Base-by-base conservation (phyloP, 1,140 invertebrate genomes). In the Halesus radiatus region DNA sequence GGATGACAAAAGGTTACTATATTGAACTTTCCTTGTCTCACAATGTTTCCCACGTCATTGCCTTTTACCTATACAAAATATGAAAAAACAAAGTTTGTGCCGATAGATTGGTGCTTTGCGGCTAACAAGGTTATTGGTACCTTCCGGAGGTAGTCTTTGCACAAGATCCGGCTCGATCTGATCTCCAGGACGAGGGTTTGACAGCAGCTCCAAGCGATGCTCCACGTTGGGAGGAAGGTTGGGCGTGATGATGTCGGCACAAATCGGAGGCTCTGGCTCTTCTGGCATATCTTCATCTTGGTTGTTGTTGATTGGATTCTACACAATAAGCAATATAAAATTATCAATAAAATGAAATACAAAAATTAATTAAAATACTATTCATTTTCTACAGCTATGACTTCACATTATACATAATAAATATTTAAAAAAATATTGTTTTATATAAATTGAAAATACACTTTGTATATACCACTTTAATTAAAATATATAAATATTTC, bases 171-270 rank as follows among this genome's bases (percentile, higher is more conserved):
- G 77, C 53, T 81, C 77, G 18, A 81, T 74, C 76, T 84, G 80
- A 29, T 84, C 80, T 62, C 64, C 68, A 5, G 79, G 78, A 15
- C 81, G 66, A 58, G 81, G 23, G 29, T 78, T 83, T 18, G 83
- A 79, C 26, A 84, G 84, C 13, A 84, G 64, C 80, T 78, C 77
- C 70, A 86, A 85, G 45, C 85, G 82, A 82, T 85, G 82, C 2
- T 84, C 66, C 15, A 83, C 53, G 72, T 86, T 86, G 20, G 84
- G 84, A 70, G 78, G 75, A 56, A 70, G 75, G 45, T 81, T 75
- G 10, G 80, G 76, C 1, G 80, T 37, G 23, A 83, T 78, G 8
- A 79, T 64, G 54, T 83, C 62, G 20, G 78, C 56, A 58, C 52
- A 81, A 3, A 73, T 15, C 0, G 60, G 54, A 18, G 45, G 29